phyloP scores from a whole-genome alignment of 2,888 invertebrate species.

The Carcina quercana region DNA sequence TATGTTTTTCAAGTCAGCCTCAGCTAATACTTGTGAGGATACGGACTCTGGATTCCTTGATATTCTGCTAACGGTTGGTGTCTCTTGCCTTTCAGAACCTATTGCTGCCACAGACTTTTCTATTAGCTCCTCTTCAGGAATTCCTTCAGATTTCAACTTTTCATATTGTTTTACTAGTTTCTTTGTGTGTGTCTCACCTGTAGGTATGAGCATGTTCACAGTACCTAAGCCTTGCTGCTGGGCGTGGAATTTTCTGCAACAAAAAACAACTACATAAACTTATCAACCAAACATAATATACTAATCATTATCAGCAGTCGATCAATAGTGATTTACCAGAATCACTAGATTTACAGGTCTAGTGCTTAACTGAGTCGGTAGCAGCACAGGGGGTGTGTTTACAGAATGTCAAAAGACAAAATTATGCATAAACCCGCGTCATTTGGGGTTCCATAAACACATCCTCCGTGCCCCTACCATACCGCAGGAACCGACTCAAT shows the following conservation, averaged over 20 bases:
- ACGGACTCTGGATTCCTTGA: conserved; percentile 38
- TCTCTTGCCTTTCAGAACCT: conserved; percentile 34
- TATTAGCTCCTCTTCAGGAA: conserved; percentile 66
- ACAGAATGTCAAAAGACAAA: no score
- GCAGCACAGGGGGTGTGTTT: no score
- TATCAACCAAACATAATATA: no score
- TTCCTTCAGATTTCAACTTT: conserved; percentile 69
- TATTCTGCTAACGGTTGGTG: conserved; percentile 20
- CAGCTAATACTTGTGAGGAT: conserved; percentile 42
- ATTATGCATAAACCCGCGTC: no score
- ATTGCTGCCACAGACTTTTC: conserved; percentile 42
- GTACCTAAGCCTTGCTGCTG: conserved; percentile 70
- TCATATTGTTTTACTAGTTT: conserved; percentile 77
- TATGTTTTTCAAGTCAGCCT: conserved; percentile 46
- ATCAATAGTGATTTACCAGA: no score
- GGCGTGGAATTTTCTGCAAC: conserved; percentile 80
- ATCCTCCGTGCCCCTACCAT: no score
- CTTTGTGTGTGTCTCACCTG: conserved; percentile 72
- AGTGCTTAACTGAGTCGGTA: no score
- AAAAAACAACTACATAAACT: no score
- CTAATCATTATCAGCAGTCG: no score
- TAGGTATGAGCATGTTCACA: conserved; percentile 68
- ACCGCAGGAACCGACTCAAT: no score
- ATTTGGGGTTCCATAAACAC: no score
- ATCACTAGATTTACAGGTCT: no score